A percentile compares a stretch with the other conserved stretches of the same genome.
phyloP scores from a whole-genome alignment of 2,113 vertebrate species.

The Anas platyrhynchos region DNA sequence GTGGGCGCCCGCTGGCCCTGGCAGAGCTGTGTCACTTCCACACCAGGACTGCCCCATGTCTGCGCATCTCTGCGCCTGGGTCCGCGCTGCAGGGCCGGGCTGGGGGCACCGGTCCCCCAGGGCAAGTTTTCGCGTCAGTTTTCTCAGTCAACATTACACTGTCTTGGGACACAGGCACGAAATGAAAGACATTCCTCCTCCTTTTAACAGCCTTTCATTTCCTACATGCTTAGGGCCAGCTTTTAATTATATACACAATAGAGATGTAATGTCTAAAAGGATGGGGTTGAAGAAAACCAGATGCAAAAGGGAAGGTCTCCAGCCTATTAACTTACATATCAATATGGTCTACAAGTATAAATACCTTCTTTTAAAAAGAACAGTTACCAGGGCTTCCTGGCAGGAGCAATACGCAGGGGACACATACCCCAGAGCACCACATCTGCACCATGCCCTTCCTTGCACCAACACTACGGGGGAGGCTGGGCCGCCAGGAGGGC shows the following conservation, averaged over 20 bases:
- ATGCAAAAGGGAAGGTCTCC: not conserved
- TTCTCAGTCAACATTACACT: fast-evolving
- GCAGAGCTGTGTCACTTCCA: not conserved
- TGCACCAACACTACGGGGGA: not conserved
- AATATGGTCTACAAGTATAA: not conserved
- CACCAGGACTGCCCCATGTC: too few relatives aligned
- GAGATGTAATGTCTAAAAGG: not conserved
- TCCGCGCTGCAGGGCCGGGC: too few relatives aligned
- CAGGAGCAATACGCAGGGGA: not conserved
- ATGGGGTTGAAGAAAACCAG: not conserved
- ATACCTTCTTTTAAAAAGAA: not conserved
- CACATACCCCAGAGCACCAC: too few relatives aligned
- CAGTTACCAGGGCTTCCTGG: not conserved
- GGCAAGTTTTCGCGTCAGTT: too few relatives aligned
- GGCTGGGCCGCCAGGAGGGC: too few relatives aligned
- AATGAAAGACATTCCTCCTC: not conserved
- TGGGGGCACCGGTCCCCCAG: not conserved
- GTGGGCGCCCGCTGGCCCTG: fast-evolving
- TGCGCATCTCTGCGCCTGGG: too few relatives aligned
- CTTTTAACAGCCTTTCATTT: fast-evolving
- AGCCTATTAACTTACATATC: not conserved
- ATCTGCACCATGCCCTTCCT: too few relatives aligned
- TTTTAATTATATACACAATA: not conserved
- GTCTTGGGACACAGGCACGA: not conserved
- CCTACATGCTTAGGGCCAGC: fast-evolving